A percentile compares a stretch with the other conserved stretches of the same genome.
These are phyloP conservation scores for Muscina levida DNA, from an alignment of 2,888 invertebrate genomes.

Conservation along the genomic window DNA sequence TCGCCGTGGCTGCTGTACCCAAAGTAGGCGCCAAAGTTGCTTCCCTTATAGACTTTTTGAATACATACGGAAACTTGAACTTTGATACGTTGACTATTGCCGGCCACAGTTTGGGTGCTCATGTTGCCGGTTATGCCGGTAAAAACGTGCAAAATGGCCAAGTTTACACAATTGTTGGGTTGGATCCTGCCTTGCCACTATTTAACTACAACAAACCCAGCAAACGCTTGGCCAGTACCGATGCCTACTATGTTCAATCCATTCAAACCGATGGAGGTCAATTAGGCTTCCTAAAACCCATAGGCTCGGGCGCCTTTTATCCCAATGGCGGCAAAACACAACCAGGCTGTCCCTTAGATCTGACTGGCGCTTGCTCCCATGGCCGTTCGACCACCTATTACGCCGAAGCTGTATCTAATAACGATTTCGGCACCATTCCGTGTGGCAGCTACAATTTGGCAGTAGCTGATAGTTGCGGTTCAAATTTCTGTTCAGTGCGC, in stretches of 20 bases:
- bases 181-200: slow-evolving; percentile 69
- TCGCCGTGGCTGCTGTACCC: slow-evolving; percentile 80
- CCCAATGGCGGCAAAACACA: slow-evolving; percentile 81
- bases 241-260: slow-evolving; percentile 71
- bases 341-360: slow-evolving; percentile 79
- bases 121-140: slow-evolving; percentile 82
- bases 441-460: slow-evolving; percentile 67
- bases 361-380: slow-evolving; percentile 77
- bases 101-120: slow-evolving; percentile 83
- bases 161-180: slow-evolving; percentile 81
- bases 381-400: slow-evolving; percentile 76
- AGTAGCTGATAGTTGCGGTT: slow-evolving; percentile 65
- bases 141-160: slow-evolving; percentile 81
- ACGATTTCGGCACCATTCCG: slow-evolving; percentile 70
- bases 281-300: slow-evolving; percentile 70
- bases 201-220: slow-evolving; percentile 68
- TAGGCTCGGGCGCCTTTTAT: slow-evolving; percentile 80
- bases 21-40: slow-evolving; percentile 74
- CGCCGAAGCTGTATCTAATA: slow-evolving; percentile 76
- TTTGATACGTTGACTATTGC: slow-evolving; percentile 80
- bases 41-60: slow-evolving; percentile 76
- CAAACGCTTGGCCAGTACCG: slow-evolving; percentile 67
- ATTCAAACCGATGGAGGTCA: slow-evolving; percentile 72
- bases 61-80: slow-evolving; percentile 80
- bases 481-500: slow-evolving; percentile 55